Evolutionary conservation across 2,888 invertebrate species (phyloP), one percentile per base, ranked within the genome.

Genomic region (Standfussiana lucernea): DNA sequence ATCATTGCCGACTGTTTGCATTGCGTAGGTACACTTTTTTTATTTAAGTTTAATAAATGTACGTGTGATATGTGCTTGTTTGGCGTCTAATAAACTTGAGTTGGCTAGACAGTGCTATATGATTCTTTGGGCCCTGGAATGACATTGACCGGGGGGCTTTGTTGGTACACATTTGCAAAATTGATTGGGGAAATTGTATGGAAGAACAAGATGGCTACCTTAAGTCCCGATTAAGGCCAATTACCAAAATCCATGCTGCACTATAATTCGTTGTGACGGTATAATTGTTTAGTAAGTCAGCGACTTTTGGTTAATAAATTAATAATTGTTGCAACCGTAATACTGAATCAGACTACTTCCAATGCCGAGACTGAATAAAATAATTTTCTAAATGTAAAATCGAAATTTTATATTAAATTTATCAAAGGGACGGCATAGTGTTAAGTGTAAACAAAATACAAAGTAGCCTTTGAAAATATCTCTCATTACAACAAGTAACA

Each of bases 1-100:
- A 93, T 93, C 91, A 92, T 91, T 84, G 86, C 75, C 75, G 61
- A 76, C 82, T 82, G 84, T 87, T 87, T 84, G 82, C 64, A 71
- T 77, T 72, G 74, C 69, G 18, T n/a, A n/a, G n/a, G n/a, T 32
- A 83, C 71, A 72, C 28, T 66, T 71, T 73, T 85, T 45, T 59
- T 40, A 64, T 53, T 56, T 37, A 37, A 68, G 35, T 42, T 45
- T 28, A 45, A 35, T 80, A 61, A 53, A 65, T 69, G 13, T 53
- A 8, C 18, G 32, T 61, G 5, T 18, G 32, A 59, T 24, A 53
- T 37, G 42, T 65, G 18, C 10, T n/a, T 42, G 32, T 42, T 47
- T 24, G 40, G 47, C 11, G 11, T 28, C 7, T 18, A 74, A 40
- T 24, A n/a, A 18, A 40, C 4, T 40, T n/a, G 8, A 37, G 10